These are phyloP conservation scores for Chelonoidis abingdonii DNA, from an alignment of 2,113 vertebrate species.

Conservation along the genomic window DNA sequence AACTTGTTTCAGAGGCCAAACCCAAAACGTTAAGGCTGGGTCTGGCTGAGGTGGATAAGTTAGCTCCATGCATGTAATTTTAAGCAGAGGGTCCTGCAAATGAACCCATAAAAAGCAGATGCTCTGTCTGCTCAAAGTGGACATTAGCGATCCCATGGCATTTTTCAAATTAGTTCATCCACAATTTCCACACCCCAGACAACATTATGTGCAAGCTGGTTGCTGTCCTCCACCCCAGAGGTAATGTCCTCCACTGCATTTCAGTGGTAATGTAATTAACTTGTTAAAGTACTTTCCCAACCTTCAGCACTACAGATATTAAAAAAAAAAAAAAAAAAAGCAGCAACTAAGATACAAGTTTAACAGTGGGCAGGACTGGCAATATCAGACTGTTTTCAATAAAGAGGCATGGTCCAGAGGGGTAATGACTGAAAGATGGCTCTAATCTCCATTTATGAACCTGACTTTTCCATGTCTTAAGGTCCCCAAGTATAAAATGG, in stretches of 20 bases:
- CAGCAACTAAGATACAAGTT: not conserved
- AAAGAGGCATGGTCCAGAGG: fast-evolving
- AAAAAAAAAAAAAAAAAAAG: fast-evolving
- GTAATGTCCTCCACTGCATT: not conserved
- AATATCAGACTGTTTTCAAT: not conserved
- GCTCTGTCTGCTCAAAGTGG: not conserved
- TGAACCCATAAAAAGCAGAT: not conserved
- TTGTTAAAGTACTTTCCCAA: fast-evolving
- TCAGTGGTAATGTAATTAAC: not conserved
- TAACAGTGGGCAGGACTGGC: not conserved
- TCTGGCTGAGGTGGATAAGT: not conserved
- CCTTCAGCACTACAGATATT: not conserved
- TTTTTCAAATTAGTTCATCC: not conserved
- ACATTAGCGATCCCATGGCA: not conserved
- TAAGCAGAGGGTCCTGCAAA: not conserved
- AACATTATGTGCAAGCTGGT: not conserved
- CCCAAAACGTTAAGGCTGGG: not conserved
- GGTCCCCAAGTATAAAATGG: not conserved
- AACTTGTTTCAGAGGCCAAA: not conserved
- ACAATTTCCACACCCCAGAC: not conserved
- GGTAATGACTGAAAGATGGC: not conserved
- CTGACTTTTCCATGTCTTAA: not conserved
- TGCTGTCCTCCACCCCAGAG: not conserved
- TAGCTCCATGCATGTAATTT: not conserved
- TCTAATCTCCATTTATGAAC: fast-evolving